Conservation (phyloP, 1,140 invertebrate species). For the Elysia chlorotica region DNA sequence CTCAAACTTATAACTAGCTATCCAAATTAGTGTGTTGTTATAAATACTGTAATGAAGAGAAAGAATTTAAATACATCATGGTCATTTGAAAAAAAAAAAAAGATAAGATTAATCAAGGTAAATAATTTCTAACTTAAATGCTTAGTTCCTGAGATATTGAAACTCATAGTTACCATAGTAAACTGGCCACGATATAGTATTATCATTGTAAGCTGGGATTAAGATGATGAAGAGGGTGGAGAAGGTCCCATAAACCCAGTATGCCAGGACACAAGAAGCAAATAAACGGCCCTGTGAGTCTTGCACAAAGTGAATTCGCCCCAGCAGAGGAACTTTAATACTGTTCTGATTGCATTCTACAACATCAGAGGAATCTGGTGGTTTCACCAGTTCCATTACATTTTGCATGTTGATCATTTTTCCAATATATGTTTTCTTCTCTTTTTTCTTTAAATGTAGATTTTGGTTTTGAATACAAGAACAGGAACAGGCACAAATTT, state of each 20-base stretch:
- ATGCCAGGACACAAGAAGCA: slow-evolving; percentile 28
- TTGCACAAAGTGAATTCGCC: slow-evolving; percentile 38
- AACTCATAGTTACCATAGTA: slow-evolving; percentile 41
- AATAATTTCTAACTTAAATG: no score
- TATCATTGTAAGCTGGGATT: slow-evolving; percentile 37
- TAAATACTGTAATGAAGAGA: no score
- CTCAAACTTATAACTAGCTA: no score
- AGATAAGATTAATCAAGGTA: no score
- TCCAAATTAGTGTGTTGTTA: no score
- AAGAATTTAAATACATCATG: no score
- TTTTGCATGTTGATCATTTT: not conserved
- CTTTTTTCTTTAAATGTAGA: no score
- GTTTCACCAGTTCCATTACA: not conserved
- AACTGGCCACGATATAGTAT: slow-evolving; percentile 21
- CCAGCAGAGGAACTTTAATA: slow-evolving; percentile 21
- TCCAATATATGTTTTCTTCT: no score
- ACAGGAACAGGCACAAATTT: not conserved
- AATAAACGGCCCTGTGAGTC: slow-evolving; percentile 37
- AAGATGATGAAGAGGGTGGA: slow-evolving; percentile 34
- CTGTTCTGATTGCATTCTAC: not conserved
- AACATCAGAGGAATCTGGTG: not conserved
- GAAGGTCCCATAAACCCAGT: slow-evolving; percentile 46
- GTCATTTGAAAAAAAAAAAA: no score
- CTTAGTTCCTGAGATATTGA: no score
- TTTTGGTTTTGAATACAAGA: not conserved